Conservation (phyloP, 2,113 vertebrate species). For the Laterallus jamaicensis region DNA sequence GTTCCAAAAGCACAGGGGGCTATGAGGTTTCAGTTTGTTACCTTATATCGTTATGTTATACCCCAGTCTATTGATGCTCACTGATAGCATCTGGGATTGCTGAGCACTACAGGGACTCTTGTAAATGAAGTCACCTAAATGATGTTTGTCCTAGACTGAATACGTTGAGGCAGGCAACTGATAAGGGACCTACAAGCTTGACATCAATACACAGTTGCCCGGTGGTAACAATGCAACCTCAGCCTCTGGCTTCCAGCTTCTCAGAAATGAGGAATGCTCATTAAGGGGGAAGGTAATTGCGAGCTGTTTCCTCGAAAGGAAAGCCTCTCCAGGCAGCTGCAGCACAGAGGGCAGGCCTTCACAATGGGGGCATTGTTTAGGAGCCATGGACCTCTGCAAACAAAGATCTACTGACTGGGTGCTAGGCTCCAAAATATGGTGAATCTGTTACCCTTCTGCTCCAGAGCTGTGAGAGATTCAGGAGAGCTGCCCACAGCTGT, state of each 20-base stretch:
- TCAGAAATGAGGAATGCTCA: slow-evolving; percentile 23
- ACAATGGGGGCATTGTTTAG: background rate
- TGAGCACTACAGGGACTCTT: background rate
- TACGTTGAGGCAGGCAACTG: background rate
- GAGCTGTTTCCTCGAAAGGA: background rate
- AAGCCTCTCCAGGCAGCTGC: background rate
- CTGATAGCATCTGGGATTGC: slow-evolving; percentile 67
- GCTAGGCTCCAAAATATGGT: background rate
- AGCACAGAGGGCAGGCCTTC: background rate
- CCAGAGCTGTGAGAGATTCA: background rate
- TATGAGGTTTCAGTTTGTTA: slow-evolving; percentile 57
- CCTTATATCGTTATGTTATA: slow-evolving; percentile 6
- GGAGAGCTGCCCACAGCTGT: background rate
- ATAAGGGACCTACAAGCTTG: slow-evolving; percentile 48
- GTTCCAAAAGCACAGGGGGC: background rate
- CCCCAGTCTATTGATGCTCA: background rate
- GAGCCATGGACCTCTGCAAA: background rate
- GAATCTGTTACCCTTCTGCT: background rate
- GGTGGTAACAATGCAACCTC: slow-evolving; percentile 3
- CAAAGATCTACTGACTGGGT: background rate
- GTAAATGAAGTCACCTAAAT: background rate
- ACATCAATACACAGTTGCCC: slow-evolving; percentile 37
- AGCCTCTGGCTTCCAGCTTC: background rate
- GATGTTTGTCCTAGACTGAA: slow-evolving; percentile 31
- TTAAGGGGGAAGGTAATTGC: background rate